Percentiles rank a stretch among this genome's conserved stretches.
Evolutionary conservation across 2,113 vertebrate species (phyloP).

Genomic region (Sprattus sprattus): DNA sequence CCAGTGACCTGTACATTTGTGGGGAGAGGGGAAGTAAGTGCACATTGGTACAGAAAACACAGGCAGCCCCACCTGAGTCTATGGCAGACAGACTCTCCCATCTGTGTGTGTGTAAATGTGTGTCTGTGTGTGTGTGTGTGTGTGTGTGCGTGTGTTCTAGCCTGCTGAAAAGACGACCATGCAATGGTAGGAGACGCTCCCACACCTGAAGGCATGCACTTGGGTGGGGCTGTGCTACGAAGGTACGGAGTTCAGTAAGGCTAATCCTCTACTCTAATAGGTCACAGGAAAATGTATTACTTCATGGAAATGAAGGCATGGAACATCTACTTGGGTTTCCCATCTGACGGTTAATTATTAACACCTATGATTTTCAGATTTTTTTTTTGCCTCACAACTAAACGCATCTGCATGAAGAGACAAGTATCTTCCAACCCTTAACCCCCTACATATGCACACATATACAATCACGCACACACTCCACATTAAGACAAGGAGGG

Average conservation of each 20-base stretch:
- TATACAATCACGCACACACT: not conserved
- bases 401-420: not conserved
- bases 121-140: not conserved
- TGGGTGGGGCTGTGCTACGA: constrained; percentile 48
- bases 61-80: not conserved
- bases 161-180: not conserved
- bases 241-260: constrained; percentile 43
- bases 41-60: not conserved
- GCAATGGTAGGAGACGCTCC: constrained; percentile 20
- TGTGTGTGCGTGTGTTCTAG: not conserved
- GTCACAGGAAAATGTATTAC: not conserved
- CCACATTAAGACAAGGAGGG: constrained; percentile 33
- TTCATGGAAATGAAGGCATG: not conserved
- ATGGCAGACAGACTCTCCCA: not conserved
- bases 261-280: constrained; percentile 5
- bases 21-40: not conserved
- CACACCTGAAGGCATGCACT: constrained; percentile 26
- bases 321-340: not conserved
- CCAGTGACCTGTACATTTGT: not conserved
- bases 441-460: not conserved
- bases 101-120: not conserved
- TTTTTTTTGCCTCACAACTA: not conserved
- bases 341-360: not conserved
- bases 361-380: not conserved
- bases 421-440: constrained; percentile 11